Conservation (phyloP, 2,113 vertebrate species). For the Corythoichthys haematopterus region DNA sequence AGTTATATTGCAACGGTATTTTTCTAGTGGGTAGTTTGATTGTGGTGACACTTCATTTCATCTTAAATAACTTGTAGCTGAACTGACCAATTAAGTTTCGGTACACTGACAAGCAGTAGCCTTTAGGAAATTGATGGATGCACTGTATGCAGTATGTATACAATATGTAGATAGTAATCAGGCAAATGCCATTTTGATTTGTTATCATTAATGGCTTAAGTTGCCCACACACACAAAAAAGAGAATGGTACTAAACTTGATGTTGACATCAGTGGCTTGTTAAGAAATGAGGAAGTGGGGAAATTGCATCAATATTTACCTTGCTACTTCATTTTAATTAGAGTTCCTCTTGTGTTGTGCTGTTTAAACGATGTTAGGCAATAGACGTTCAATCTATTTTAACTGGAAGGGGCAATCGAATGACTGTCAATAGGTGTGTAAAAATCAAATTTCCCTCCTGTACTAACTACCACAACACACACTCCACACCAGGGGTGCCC, state of each 20-base stretch:
- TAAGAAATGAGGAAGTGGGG: constrained; percentile 14
- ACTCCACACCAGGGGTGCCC: no score
- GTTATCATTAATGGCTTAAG: neutral
- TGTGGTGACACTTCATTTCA: neutral
- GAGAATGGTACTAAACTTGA: neutral
- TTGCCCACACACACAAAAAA: constrained; percentile 1
- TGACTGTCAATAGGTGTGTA: no score
- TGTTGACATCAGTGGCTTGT: neutral
- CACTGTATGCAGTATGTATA: neutral
- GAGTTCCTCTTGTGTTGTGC: neutral
- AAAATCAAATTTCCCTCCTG: no score
- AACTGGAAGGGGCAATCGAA: no score
- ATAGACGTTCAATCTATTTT: neutral
- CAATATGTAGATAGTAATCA: neutral
- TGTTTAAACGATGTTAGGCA: neutral
- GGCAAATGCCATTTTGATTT: neutral
- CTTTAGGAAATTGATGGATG: neutral
- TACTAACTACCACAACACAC: no score
- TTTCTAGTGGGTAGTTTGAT: neutral
- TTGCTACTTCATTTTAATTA: neutral
- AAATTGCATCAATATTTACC: constrained; percentile 7
- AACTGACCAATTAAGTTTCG: neutral
- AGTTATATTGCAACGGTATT: neutral
- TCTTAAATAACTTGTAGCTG: neutral
- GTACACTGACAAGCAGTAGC: neutral